These are phyloP conservation scores for Apoda limacodes DNA, from an alignment of 2,888 invertebrate species.

Conservation along the genomic window DNA sequence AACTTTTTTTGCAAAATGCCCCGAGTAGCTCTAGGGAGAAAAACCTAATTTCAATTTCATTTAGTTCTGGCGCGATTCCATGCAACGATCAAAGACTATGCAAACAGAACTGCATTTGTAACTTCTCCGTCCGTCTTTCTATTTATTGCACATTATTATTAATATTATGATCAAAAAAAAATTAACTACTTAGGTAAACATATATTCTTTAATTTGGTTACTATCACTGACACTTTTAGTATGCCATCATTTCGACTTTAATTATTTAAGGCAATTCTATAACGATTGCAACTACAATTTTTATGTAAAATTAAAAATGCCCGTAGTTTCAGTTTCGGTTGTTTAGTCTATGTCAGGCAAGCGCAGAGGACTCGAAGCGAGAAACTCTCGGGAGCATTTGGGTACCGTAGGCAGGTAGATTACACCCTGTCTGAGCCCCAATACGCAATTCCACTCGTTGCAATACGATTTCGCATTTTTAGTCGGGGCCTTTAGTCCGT, in stretches of 20 bases:
- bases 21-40: slow-evolving; percentile 62
- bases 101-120: too few species aligned
- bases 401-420: slow-evolving; percentile 61
- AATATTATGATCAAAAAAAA: too few species aligned
- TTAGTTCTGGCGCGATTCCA: slow-evolving; percentile 69
- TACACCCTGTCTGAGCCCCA: slow-evolving; percentile 65
- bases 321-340: neutral
- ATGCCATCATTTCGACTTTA: too few species aligned
- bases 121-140: too few species aligned
- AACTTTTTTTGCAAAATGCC: slow-evolving; percentile 64
- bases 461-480: slow-evolving; percentile 61
- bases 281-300: neutral
- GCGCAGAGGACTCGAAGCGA: slow-evolving; percentile 37
- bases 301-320: neutral
- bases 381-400: slow-evolving; percentile 56
- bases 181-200: too few species aligned
- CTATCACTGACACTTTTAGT: too few species aligned
- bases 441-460: slow-evolving; percentile 63
- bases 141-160: too few species aligned
- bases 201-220: too few species aligned
- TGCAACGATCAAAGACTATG: slow-evolving; percentile 56
- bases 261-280: too few species aligned
- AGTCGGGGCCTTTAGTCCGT: slow-evolving; percentile 46
- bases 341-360: slow-evolving; percentile 36
- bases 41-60: slow-evolving; percentile 70